Conservation (phyloP, 1,140 invertebrate genomes). For the Drosophila leontia region DNA sequence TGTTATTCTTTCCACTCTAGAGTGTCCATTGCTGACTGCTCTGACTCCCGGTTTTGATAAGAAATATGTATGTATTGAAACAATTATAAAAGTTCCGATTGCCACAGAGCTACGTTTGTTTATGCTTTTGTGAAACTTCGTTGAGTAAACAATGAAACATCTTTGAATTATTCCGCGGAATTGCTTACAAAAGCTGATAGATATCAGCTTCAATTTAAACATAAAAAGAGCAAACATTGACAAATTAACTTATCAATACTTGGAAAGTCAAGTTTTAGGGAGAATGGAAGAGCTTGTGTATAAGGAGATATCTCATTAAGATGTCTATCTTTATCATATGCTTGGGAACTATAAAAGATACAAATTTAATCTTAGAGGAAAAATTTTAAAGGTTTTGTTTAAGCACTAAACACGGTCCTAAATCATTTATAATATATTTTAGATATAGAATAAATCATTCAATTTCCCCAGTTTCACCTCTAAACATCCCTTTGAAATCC, state of each 20-base stretch:
- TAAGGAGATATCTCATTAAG: neutral
- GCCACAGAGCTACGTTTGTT: constrained; percentile 27
- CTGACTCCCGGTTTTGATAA: constrained; percentile 27
- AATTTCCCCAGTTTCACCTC: constrained; percentile 13
- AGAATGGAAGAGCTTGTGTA: neutral
- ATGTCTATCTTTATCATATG: neutral
- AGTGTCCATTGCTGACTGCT: neutral
- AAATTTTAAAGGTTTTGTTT: too few species aligned
- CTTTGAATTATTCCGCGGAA: constrained; percentile 23
- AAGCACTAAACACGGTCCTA: neutral
- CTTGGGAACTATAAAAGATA: neutral
- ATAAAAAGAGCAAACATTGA: constrained; percentile 17
- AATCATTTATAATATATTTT: neutral
- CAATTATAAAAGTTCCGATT: constrained; percentile 48
- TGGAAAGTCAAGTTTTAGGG: neutral
- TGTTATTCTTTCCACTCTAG: constrained; percentile 20
- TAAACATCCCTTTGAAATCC: neutral
- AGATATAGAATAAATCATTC: neutral
- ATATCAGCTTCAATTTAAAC: constrained; percentile 10
- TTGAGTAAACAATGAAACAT: constrained; percentile 32
- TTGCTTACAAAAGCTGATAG: constrained; percentile 17
- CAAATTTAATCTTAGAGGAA: neutral
- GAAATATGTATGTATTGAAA: constrained; percentile 28
- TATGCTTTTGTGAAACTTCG: constrained; percentile 36
- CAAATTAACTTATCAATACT: constrained; percentile 22